Percentiles rank a stretch among this genome's conserved stretches.
These are phyloP conservation scores for Elephas maximus DNA, from an alignment of 2,113 vertebrate genomes.

Conservation along the genomic window DNA sequence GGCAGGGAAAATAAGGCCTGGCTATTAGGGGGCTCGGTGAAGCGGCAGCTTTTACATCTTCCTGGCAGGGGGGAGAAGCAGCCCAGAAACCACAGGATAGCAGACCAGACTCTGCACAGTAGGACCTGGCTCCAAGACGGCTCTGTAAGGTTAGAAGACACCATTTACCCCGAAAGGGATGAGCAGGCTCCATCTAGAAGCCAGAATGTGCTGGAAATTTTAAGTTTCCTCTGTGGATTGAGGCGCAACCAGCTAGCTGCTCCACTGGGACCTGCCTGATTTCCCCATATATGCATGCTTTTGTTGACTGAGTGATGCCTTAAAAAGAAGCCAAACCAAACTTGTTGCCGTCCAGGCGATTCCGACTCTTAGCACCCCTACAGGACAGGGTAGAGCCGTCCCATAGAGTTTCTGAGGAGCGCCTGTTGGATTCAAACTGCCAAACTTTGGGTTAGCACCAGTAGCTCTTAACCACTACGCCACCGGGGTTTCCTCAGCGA, in stretches of 20 bases:
- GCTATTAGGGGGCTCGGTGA: slow-evolving; percentile 88
- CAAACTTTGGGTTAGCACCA: too few species aligned
- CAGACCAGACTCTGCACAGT: slow-evolving; percentile 65
- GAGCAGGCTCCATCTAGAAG: neutral
- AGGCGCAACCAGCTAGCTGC: neutral
- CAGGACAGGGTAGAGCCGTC: too few species aligned
- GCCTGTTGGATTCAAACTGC: too few species aligned
- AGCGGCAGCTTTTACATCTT: slow-evolving; percentile 87
- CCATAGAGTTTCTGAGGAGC: too few species aligned
- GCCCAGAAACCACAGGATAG: slow-evolving; percentile 82
- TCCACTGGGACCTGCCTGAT: neutral
- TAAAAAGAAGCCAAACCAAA: too few species aligned
- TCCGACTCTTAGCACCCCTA: too few species aligned
- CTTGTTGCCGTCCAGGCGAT: too few species aligned
- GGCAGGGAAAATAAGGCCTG: slow-evolving; percentile 86
- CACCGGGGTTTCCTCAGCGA: too few species aligned
- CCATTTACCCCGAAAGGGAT: neutral
- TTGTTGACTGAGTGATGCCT: neutral
- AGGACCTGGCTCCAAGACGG: slow-evolving; percentile 52
- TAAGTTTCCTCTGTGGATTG: neutral
- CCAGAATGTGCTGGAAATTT: neutral
- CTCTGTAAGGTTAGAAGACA: slow-evolving; percentile 78
- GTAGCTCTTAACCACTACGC: too few species aligned
- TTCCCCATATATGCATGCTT: neutral
- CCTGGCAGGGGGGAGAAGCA: slow-evolving; percentile 81